Percentiles rank a stretch among this genome's conserved stretches.
Evolutionary conservation across 2,888 invertebrate genomes (phyloP).

Genomic region (Hanleya hanleyi): DNA sequence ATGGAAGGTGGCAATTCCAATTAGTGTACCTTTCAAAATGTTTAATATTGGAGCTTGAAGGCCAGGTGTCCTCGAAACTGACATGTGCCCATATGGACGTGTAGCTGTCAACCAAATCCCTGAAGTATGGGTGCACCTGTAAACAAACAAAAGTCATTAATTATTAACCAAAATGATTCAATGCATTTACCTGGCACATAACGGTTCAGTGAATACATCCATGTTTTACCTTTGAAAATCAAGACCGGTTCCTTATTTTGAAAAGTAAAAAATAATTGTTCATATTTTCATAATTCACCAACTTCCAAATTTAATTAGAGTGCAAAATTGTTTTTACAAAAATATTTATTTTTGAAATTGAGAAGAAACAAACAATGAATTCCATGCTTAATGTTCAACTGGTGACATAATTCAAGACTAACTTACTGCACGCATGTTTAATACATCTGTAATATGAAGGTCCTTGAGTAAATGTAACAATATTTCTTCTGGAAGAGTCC

Average conservation of each 20-base stretch:
- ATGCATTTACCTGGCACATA: too few relatives aligned
- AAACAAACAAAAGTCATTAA: conserved; percentile 27
- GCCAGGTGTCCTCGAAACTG: conserved; percentile 66
- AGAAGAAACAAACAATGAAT: too few relatives aligned
- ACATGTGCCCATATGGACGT: conserved; percentile 57
- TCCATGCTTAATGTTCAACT: too few relatives aligned
- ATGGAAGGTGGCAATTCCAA: not conserved
- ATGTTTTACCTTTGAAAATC: too few relatives aligned
- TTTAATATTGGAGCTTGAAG: conserved; percentile 52
- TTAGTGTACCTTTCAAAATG: conserved; percentile 64
- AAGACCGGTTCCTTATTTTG: too few relatives aligned
- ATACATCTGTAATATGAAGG: conserved; percentile 65
- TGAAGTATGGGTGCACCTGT: conserved; percentile 64
- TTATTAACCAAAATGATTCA: not conserved
- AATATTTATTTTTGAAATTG: too few relatives aligned
- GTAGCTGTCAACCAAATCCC: conserved; percentile 57
- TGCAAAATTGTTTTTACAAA: too few relatives aligned
- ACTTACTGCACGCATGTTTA: conserved; percentile 62
- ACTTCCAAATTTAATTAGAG: too few relatives aligned
- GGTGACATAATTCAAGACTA: too few relatives aligned
- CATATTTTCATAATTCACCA: too few relatives aligned
- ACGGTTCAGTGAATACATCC: too few relatives aligned
- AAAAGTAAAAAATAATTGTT: too few relatives aligned
- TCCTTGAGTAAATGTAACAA: conserved; percentile 57
- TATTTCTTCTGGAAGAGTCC: conserved; percentile 67